A percentile compares a stretch with the other conserved stretches of the same genome.
phyloP scores from a whole-genome alignment of 2,888 invertebrate species.

The Drosophila meridiana region DNA sequence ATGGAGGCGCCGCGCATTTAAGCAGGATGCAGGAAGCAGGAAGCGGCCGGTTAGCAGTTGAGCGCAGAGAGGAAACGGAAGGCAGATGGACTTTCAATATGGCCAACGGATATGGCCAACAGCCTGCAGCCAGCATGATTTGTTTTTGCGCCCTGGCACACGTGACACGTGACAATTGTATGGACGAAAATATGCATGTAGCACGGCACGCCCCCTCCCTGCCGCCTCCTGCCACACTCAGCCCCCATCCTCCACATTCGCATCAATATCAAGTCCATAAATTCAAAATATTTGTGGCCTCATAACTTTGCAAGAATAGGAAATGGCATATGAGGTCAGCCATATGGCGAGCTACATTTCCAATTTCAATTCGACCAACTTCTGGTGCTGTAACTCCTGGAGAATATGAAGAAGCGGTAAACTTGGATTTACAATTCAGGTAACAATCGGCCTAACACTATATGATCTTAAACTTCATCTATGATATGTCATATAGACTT shows the following conservation, averaged over 20 bases:
- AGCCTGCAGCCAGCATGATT: constrained; percentile 39
- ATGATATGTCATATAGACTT: not conserved
- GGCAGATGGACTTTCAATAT: constrained; percentile 47
- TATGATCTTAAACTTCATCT: not conserved
- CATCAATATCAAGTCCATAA: constrained; percentile 11
- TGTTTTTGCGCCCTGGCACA: constrained; percentile 16
- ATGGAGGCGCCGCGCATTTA: not conserved
- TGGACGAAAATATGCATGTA: constrained; percentile 9
- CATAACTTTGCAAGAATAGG: constrained; percentile 4
- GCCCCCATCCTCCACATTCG: not conserved
- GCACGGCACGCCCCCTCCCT: not conserved
- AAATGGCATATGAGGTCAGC: constrained; percentile 7
- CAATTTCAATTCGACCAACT: not conserved
- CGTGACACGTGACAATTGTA: constrained; percentile 42
- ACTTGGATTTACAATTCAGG: not conserved
- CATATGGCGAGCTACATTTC: not conserved
- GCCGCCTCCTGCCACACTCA: not conserved
- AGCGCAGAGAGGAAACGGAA: constrained; percentile 66
- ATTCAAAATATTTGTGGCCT: constrained; percentile 15
- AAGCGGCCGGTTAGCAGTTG: constrained; percentile 31
- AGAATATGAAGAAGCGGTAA: not conserved
- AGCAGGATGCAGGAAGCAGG: constrained; percentile 46
- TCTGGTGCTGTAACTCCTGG: not conserved
- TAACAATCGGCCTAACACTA: not conserved
- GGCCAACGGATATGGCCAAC: constrained; percentile 54